phyloP scores from a whole-genome alignment of 1,140 invertebrate species.

The Brachionus paranguensis region DNA sequence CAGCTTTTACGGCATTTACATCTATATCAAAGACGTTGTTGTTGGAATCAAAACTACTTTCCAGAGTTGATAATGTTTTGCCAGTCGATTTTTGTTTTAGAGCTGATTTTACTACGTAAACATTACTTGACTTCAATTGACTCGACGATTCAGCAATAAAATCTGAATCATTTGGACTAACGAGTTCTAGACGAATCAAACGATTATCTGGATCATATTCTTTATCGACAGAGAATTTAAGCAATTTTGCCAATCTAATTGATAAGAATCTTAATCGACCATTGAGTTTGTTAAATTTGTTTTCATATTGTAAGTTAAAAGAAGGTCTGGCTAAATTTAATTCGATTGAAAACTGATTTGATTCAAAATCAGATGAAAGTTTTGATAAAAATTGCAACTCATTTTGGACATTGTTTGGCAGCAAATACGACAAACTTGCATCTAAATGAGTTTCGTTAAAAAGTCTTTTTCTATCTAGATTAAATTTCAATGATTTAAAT shows the following conservation, averaged over 20 bases:
- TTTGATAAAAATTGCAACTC: not conserved
- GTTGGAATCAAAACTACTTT: conserved; percentile 16
- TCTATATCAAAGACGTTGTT: conserved; percentile 1
- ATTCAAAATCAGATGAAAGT: not conserved
- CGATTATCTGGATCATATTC: conserved; percentile 36
- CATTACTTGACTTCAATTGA: not conserved
- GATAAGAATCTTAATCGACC: not conserved
- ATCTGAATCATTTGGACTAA: conserved; percentile 11
- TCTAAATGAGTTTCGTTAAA: not conserved
- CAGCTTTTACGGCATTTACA: not conserved
- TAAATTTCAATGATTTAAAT: conserved; percentile 33
- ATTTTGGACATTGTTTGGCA: conserved; percentile 19
- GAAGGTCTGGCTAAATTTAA: not conserved
- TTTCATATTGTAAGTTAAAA: conserved; percentile 20
- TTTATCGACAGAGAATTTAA: conserved; percentile 37
- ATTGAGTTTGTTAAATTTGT: conserved; percentile 32
- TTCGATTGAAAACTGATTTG: not conserved
- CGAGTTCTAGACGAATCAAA: not conserved
- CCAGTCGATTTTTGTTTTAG: not conserved
- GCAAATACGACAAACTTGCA: not conserved
- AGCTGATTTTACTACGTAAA: not conserved
- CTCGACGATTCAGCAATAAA: not conserved
- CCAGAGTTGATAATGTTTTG: not conserved
- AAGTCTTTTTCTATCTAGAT: not conserved
- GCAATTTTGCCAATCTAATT: not conserved